A percentile compares a stretch with the other conserved stretches of the same genome.
These are phyloP conservation scores for Parauchenoglanis punctatus DNA, from an alignment of 2,797 vertebrate genomes.

Conservation along the genomic window DNA sequence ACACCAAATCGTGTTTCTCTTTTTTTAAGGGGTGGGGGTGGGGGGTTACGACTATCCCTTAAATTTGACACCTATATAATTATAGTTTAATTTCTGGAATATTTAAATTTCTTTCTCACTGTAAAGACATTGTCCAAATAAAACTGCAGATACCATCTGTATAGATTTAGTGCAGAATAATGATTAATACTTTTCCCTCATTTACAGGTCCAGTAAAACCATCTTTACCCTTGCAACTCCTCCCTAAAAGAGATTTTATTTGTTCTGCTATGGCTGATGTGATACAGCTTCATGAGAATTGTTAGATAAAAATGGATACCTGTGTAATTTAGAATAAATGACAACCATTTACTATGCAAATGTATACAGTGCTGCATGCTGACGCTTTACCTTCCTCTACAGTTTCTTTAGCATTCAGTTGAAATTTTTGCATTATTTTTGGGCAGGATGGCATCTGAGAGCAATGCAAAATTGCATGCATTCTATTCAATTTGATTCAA, in stretches of 20 bases:
- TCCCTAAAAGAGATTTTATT: constrained; percentile 8
- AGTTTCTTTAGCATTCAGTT: constrained; percentile 75
- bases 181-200: not conserved
- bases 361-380: constrained; percentile 86
- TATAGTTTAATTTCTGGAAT: not conserved
- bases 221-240: not conserved
- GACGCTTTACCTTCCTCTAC: constrained; percentile 77
- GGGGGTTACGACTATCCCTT: constrained; percentile 35
- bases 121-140: not conserved
- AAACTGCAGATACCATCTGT: not conserved
- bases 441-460: constrained; percentile 78
- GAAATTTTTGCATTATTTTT: constrained; percentile 80
- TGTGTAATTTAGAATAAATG: constrained; percentile 35
- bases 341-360: constrained; percentile 85
- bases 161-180: constrained; percentile 10
- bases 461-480: constrained; percentile 82
- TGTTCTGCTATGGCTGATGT: constrained; percentile 65
- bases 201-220: not conserved
- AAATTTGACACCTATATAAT: constrained; percentile 25
- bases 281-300: constrained; percentile 82
- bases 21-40: not conserved
- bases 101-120: not conserved
- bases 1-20: not conserved
- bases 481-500: constrained; percentile 77
- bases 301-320: constrained; percentile 69